A percentile compares a stretch with the other conserved stretches of the same genome.
Conservation (phyloP, 2,113 vertebrate species). For the Leucosticte australis region DNA sequence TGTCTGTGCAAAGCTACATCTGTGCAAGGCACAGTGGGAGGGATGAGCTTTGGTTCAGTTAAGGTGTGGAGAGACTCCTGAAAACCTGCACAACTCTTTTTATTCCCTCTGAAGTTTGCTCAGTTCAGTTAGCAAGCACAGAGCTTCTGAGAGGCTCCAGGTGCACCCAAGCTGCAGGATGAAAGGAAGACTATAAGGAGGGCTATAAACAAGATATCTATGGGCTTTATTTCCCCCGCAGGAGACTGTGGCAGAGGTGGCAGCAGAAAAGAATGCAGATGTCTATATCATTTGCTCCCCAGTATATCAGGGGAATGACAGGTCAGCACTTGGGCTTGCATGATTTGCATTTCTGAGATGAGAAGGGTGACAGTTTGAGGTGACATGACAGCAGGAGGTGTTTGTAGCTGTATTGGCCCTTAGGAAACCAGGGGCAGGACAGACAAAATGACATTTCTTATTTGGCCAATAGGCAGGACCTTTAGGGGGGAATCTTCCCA, state of each 20-base stretch:
- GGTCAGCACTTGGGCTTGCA: slow-evolving; percentile 1
- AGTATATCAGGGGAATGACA: slow-evolving; percentile 40
- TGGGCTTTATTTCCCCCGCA: background rate
- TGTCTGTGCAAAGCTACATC: background rate
- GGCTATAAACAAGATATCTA: background rate
- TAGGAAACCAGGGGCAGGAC: background rate
- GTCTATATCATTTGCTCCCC: slow-evolving; percentile 32
- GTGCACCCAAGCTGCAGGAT: background rate
- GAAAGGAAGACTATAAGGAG: background rate
- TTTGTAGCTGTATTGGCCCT: slow-evolving; percentile 2
- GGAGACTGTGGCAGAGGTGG: background rate
- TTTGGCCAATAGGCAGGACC: rapidly evolving
- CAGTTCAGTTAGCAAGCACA: background rate
- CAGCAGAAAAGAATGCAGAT: slow-evolving; percentile 47
- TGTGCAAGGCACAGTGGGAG: background rate
- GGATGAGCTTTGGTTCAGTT: background rate
- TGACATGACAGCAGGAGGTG: background rate
- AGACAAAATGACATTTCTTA: background rate
- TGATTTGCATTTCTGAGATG: slow-evolving; percentile 45
- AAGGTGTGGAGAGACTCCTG: background rate
- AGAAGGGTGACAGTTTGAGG: slow-evolving; percentile 37
- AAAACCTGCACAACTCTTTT: background rate
- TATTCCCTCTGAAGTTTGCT: slow-evolving; percentile 17
- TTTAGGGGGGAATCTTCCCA: background rate
- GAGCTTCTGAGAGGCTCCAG: background rate